Conservation (phyloP, 2,888 invertebrate species). For the Bombyx huttoni region DNA sequence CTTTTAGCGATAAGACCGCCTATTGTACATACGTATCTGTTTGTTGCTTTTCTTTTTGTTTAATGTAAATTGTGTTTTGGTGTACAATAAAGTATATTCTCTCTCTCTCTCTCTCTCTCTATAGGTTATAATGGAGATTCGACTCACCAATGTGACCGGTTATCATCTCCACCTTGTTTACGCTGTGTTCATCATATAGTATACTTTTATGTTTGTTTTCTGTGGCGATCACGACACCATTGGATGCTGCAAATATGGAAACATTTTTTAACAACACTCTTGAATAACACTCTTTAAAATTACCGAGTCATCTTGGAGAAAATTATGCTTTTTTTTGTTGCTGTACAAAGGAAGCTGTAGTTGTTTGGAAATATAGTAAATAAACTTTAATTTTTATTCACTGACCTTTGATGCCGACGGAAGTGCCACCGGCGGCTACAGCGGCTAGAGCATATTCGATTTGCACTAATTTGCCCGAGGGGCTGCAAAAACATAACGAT, state of each 20-base stretch:
- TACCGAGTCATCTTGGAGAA: no score
- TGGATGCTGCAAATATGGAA: slow-evolving; percentile 79
- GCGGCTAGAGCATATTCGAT: slow-evolving; percentile 99
- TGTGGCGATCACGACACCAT: slow-evolving; percentile 98
- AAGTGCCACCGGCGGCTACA: slow-evolving; percentile 97
- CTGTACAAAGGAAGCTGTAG: no score
- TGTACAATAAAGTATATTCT: no score
- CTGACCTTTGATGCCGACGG: slow-evolving; percentile 97
- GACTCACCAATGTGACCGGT: slow-evolving; percentile 80
- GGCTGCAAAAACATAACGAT: slow-evolving; percentile 71
- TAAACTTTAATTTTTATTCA: slow-evolving; percentile 2
- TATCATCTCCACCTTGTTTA: slow-evolving; percentile 96
- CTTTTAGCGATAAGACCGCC: no score
- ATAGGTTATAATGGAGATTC: neutral
- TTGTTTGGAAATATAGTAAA: neutral
- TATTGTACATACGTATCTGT: no score
- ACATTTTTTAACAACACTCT: neutral
- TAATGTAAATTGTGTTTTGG: no score
- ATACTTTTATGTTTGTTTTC: slow-evolving; percentile 99
- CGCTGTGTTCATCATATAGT: slow-evolving; percentile 96
- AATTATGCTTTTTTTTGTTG: no score
- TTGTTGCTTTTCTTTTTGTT: no score
- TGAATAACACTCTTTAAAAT: no score
- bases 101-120: no score
- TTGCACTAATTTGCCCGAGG: slow-evolving; percentile 98